Percentiles rank a stretch among this genome's conserved stretches.
These are phyloP conservation scores for Coenonympha arcania DNA, from an alignment of 2,888 invertebrate species.

Conservation along the genomic window DNA sequence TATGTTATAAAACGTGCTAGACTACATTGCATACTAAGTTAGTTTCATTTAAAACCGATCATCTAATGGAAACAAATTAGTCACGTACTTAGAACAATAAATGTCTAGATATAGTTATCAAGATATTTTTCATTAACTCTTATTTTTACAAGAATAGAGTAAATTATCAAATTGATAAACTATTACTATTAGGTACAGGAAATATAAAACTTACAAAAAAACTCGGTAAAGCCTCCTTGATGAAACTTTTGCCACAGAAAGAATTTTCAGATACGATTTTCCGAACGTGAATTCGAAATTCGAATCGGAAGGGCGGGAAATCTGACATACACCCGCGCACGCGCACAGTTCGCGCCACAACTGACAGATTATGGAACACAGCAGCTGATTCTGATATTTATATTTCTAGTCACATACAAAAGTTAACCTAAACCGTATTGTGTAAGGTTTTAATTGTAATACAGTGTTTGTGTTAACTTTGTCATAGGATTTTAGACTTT, in stretches of 20 bases:
- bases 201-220: conserved; percentile 18
- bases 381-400: conserved; percentile 49
- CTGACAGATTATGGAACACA: conserved; percentile 47
- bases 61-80: neutral
- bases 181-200: no score
- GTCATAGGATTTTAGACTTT: conserved; percentile 15
- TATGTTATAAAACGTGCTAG: no score
- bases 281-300: conserved; percentile 18
- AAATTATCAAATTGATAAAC: no score
- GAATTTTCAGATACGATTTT: conserved; percentile 18
- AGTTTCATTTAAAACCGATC: neutral
- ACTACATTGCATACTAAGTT: no score
- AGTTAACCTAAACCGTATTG: conserved; percentile 32
- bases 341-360: conserved; percentile 54
- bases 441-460: neutral
- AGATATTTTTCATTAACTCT: neutral
- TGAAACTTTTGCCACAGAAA: neutral
- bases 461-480: conserved; percentile 12
- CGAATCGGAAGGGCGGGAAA: conserved; percentile 32
- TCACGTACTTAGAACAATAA: neutral
- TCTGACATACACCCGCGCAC: conserved; percentile 33
- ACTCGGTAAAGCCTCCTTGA: conserved; percentile 6
- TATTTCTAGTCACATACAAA: conserved; percentile 26
- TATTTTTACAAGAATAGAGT: no score
- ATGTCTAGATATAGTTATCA: neutral